Percentiles rank a stretch among this genome's conserved stretches.
Evolutionary conservation across 2,113 vertebrate genomes (phyloP).

Genomic region (Tyto alba): DNA sequence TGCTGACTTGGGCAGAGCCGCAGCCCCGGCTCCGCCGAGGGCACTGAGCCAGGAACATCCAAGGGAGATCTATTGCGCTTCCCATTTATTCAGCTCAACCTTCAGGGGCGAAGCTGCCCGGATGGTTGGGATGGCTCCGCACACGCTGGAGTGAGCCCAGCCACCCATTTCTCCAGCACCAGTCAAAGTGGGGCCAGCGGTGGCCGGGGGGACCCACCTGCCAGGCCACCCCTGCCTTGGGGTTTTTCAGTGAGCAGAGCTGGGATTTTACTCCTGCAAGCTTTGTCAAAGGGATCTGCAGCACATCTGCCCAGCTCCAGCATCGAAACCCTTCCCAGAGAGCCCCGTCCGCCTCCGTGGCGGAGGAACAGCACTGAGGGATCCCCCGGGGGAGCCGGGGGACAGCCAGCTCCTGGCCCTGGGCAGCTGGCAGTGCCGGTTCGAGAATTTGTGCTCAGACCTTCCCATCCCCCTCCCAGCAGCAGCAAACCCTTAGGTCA

Average conservation of each 20-base stretch:
- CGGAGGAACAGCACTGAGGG: neutral
- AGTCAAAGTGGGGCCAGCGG: neutral
- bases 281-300: neutral
- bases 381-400: accelerated
- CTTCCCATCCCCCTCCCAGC: accelerated
- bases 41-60: neutral
- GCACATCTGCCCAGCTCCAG: accelerated
- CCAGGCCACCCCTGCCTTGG: neutral
- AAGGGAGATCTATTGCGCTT: neutral
- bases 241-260: neutral
- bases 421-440: neutral
- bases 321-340: no score
- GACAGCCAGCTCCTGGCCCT: neutral
- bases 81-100: neutral
- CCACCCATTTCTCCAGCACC: no score
- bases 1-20: neutral
- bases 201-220: accelerated
- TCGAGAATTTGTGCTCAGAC: neutral
- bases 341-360: accelerated
- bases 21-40: accelerated
- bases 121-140: accelerated
- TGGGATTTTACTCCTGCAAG: neutral
- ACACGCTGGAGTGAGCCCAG: accelerated
- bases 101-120: accelerated
- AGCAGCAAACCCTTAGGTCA: neutral